phyloP scores from a whole-genome alignment of 2,888 invertebrate species.

The Dendrolimus houi region DNA sequence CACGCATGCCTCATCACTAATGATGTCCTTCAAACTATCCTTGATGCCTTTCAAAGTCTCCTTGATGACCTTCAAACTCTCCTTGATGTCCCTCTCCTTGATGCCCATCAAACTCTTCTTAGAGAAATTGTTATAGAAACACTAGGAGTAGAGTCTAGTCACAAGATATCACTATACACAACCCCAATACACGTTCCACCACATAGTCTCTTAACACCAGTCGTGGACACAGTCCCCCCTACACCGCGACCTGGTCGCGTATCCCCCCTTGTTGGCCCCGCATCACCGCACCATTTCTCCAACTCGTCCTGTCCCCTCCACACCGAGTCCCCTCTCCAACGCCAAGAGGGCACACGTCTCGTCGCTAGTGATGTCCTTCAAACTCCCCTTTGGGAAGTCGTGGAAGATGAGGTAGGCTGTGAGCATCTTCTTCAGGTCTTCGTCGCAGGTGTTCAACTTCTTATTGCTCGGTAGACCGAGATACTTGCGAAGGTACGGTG shows the following conservation, averaged over 20 bases:
- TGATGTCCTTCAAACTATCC: constrained; percentile 12
- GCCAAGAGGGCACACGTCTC: constrained; percentile 35
- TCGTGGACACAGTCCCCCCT: constrained; percentile 34
- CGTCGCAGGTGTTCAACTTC: constrained; percentile 36
- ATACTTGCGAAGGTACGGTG: constrained; percentile 64
- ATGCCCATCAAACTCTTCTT: constrained; percentile 33
- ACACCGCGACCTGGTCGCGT: constrained; percentile 36
- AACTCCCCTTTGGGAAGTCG: constrained; percentile 67
- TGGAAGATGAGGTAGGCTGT: constrained; percentile 75
- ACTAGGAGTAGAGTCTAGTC: no score
- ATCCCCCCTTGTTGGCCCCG: constrained; percentile 26
- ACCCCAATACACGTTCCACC: no score
- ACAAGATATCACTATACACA: no score
- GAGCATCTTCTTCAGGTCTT: constrained; percentile 51
- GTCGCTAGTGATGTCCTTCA: constrained; percentile 32
- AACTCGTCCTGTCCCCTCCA: constrained; percentile 32
- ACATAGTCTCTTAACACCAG: constrained; percentile 18
- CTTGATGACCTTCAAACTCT: no score
- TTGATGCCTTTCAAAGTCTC: no score
- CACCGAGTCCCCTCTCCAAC: constrained; percentile 24
- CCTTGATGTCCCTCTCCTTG: no score
- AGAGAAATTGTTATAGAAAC: constrained; percentile 75
- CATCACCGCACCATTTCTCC: constrained; percentile 41
- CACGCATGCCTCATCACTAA: constrained; percentile 34
- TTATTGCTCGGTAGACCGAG: constrained; percentile 55